phyloP scores from a whole-genome alignment of 2,888 invertebrate species.

The Nesidiocoris tenuis region DNA sequence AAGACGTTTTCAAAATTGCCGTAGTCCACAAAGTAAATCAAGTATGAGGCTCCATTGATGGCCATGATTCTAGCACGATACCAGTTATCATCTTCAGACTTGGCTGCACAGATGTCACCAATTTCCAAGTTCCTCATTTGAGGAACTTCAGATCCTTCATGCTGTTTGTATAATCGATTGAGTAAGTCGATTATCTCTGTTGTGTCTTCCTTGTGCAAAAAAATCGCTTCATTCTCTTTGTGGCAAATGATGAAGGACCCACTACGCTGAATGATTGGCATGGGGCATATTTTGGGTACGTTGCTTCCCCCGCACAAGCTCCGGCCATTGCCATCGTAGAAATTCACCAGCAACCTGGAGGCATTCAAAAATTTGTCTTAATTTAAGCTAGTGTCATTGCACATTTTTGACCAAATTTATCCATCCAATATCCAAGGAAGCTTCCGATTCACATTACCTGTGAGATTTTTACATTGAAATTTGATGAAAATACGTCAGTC shows the following conservation, averaged over 20 bases:
- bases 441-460: no score
- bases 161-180: slow-evolving; percentile 52
- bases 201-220: not conserved
- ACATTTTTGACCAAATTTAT: no score
- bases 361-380: no score
- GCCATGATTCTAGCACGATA: slow-evolving; percentile 57
- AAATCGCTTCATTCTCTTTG: slow-evolving; percentile 12
- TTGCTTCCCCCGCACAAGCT: slow-evolving; percentile 52
- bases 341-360: slow-evolving; percentile 65
- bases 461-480: no score
- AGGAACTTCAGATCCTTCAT: slow-evolving; percentile 49
- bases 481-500: no score
- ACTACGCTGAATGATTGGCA: slow-evolving; percentile 60
- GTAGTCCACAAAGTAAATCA: slow-evolving; percentile 68
- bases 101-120: slow-evolving; percentile 46
- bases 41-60: slow-evolving; percentile 59
- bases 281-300: slow-evolving; percentile 59
- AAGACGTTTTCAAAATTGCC: slow-evolving; percentile 66
- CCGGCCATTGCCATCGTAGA: slow-evolving; percentile 59
- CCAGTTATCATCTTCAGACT: slow-evolving; percentile 65
- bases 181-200: slow-evolving; percentile 60
- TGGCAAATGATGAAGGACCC: not conserved
- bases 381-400: no score
- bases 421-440: no score
- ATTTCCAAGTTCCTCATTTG: slow-evolving; percentile 5